phyloP scores from a whole-genome alignment of 2,797 vertebrate genomes.

The Garrulus glandarius region DNA sequence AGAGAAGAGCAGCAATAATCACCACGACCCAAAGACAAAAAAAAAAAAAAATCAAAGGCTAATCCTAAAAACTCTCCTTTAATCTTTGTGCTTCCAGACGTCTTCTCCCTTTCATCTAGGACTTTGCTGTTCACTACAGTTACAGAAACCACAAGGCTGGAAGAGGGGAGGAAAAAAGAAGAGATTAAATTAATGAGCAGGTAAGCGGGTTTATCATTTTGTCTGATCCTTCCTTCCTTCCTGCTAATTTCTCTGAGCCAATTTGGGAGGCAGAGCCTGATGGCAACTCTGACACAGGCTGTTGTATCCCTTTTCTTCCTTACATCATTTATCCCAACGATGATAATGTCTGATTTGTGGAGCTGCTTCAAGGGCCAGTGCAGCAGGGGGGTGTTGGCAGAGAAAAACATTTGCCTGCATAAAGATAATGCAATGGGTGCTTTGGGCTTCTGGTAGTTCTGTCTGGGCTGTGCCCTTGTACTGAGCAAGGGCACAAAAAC shows the following conservation, averaged over 20 bases:
- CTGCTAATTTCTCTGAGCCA: constrained; percentile 70
- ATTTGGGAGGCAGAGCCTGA: constrained; percentile 67
- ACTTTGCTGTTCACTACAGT: constrained; percentile 62
- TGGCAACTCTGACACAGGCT: constrained; percentile 25
- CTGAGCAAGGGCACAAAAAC: background rate
- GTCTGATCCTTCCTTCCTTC: constrained; percentile 74
- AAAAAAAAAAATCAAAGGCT: constrained; percentile 65
- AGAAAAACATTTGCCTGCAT: background rate
- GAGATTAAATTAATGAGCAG: constrained; percentile 77
- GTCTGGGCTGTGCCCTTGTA: background rate
- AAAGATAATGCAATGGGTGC: background rate
- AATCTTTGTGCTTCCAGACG: constrained; percentile 73
- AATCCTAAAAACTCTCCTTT: constrained; percentile 75
- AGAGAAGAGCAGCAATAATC: background rate
- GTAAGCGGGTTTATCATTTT: constrained; percentile 77
- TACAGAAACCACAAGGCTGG: constrained; percentile 36
- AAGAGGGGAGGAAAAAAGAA: constrained; percentile 1
- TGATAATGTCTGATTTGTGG: constrained; percentile 32
- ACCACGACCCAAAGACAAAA: background rate
- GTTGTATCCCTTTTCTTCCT: constrained; percentile 44
- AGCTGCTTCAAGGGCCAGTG: background rate
- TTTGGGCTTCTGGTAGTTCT: background rate
- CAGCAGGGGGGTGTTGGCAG: background rate
- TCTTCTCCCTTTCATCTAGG: constrained; percentile 74
- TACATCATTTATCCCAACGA: constrained; percentile 26